Evolutionary conservation across 2,797 vertebrate genomes (phyloP).

Genomic region (Taeniopygia guttata): DNA sequence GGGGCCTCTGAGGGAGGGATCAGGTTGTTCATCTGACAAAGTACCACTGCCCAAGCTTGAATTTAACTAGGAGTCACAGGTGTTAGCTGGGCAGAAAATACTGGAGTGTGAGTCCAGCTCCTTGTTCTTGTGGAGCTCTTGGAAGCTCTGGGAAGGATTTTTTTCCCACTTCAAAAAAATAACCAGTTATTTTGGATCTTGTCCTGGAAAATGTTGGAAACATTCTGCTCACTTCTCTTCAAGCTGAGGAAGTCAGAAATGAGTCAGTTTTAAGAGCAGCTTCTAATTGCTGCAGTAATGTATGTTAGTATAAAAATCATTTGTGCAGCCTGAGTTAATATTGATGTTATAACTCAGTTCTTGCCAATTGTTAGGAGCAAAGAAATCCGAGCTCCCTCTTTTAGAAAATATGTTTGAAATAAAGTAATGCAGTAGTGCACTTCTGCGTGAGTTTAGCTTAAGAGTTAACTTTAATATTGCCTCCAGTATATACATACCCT

Average conservation of each 20-base stretch:
- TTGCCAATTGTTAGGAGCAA: neutral
- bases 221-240: neutral
- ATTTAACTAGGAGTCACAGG: neutral
- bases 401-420: neutral
- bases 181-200: neutral
- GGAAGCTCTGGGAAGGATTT: neutral
- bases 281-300: neutral
- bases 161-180: neutral
- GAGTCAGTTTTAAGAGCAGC: neutral
- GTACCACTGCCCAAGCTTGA: fast-evolving
- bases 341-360: neutral
- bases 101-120: neutral
- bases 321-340: neutral
- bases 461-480: neutral
- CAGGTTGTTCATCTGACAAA: neutral
- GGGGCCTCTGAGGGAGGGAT: neutral
- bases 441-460: neutral
- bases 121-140: neutral
- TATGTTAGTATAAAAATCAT: neutral
- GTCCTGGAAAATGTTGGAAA: neutral
- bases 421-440: neutral
- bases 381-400: neutral
- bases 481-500: neutral
- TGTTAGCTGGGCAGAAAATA: neutral
- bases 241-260: neutral